Conservation (phyloP, 2,113 vertebrate species). For the Xiphophorus maculatus region DNA sequence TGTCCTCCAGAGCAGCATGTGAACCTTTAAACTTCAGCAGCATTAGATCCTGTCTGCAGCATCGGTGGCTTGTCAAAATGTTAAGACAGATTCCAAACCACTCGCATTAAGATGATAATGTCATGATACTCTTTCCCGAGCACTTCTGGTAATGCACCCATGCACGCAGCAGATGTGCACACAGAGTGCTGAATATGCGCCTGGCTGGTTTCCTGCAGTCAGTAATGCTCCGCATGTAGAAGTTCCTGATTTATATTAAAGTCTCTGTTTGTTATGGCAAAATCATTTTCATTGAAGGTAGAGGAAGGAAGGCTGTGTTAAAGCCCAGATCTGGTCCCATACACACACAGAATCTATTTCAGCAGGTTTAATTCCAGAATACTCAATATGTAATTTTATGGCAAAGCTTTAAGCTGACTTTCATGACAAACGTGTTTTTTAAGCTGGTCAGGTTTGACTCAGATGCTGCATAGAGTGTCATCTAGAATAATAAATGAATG, state of each 20-base stretch:
- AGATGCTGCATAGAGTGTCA: not conserved
- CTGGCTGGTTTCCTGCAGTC: constrained; percentile 1
- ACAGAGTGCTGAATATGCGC: constrained; percentile 13
- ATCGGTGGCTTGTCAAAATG: constrained; percentile 26
- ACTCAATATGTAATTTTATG: not conserved
- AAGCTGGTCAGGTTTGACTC: constrained; percentile 3
- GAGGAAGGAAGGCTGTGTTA: constrained; percentile 40
- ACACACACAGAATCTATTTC: constrained; percentile 4
- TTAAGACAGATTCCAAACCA: constrained; percentile 50
- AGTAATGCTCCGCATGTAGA: constrained; percentile 25
- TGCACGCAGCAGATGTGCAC: constrained; percentile 29
- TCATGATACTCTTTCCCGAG: constrained; percentile 39
- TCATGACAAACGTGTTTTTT: constrained; percentile 11
- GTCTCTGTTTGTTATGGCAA: constrained; percentile 11
- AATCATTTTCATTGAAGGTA: constrained; percentile 36
- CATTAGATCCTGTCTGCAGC: constrained; percentile 35
- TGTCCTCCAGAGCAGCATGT: constrained; percentile 6
- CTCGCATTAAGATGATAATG: constrained; percentile 60
- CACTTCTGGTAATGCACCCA: constrained; percentile 49
- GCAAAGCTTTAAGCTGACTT: constrained; percentile 6
- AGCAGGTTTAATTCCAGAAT: constrained; percentile 7
- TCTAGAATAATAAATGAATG: not conserved
- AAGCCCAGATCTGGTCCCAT: not conserved
- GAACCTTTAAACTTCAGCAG: constrained; percentile 38
- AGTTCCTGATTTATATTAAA: constrained; percentile 12